phyloP scores from a whole-genome alignment of 1,140 invertebrate genomes.

The Lepidurus apus region DNA sequence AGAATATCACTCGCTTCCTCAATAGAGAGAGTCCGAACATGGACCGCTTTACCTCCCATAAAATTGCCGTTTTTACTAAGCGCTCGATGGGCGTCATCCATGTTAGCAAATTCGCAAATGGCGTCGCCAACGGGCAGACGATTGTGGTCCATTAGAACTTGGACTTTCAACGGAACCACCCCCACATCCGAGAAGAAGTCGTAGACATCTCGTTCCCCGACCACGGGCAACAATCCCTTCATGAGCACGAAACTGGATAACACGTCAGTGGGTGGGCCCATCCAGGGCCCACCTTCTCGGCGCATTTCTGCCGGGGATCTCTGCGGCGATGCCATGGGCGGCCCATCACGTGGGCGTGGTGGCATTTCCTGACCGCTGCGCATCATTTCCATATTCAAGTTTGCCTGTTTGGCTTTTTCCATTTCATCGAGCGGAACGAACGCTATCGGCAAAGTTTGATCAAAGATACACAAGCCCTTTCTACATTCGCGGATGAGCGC shows the following conservation, averaged over 20 bases:
- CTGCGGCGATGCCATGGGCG: no score
- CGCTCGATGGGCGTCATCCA: slow-evolving; percentile 63
- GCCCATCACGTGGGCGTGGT: not conserved
- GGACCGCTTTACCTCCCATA: slow-evolving; percentile 54
- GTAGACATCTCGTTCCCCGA: slow-evolving; percentile 66
- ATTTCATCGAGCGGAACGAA: slow-evolving; percentile 15
- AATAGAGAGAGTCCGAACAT: slow-evolving; percentile 59
- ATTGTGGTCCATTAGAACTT: slow-evolving; percentile 62
- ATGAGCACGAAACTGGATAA: slow-evolving; percentile 51
- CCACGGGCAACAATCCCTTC: slow-evolving; percentile 65
- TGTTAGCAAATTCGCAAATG: slow-evolving; percentile 72
- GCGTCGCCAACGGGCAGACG: slow-evolving; percentile 66
- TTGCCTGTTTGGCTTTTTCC: slow-evolving; percentile 13
- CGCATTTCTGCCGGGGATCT: not conserved
- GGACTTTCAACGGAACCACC: slow-evolving; percentile 66
- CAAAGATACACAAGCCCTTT: slow-evolving; percentile 11
- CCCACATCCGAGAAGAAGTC: slow-evolving; percentile 73
- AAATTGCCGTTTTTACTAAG: slow-evolving; percentile 61
- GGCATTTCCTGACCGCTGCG: not conserved
- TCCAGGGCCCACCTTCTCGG: not conserved
- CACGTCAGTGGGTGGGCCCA: not conserved
- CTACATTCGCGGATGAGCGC: slow-evolving; percentile 1
- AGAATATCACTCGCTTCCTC: slow-evolving; percentile 44
- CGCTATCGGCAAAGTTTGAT: slow-evolving; percentile 5
- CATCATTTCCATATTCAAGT: not conserved